Conservation (phyloP, 2,113 vertebrate species). For the Podocnemis expansa region DNA sequence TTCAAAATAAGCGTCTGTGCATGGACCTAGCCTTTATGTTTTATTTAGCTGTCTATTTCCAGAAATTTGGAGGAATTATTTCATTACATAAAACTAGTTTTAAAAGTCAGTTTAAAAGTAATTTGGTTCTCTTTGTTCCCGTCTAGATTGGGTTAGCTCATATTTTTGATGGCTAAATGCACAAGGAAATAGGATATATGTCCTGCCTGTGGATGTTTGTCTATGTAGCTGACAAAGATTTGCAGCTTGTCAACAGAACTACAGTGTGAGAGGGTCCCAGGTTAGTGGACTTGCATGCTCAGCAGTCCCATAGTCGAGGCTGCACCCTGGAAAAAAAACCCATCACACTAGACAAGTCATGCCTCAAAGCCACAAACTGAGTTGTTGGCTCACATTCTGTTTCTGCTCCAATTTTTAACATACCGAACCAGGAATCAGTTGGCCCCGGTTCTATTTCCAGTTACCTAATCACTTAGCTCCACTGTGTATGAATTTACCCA, state of each 20-base stretch:
- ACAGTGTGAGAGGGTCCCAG: no score
- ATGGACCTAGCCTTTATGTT: no score
- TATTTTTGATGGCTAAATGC: not conserved
- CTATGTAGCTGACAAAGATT: no score
- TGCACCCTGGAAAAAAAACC: no score
- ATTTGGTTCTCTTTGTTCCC: not conserved
- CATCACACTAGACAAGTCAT: not conserved
- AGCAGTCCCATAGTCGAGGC: no score
- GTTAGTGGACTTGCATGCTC: no score
- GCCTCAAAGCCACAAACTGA: not conserved
- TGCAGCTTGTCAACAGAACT: no score
- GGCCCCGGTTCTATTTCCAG: not conserved
- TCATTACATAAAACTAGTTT: not conserved
- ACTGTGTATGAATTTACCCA: not conserved
- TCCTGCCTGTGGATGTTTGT: no score
- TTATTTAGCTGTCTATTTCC: not conserved
- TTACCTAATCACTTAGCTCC: not conserved
- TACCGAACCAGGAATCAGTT: not conserved
- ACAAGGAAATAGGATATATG: not conserved
- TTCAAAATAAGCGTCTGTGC: no score
- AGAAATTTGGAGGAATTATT: not conserved
- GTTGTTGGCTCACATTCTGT: not conserved
- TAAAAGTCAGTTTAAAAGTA: not conserved
- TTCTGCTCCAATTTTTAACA: not conserved
- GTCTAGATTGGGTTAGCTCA: not conserved